These are phyloP conservation scores for Petrolisthes cinctipes DNA, from an alignment of 2,888 invertebrate genomes.

Conservation along the genomic window DNA sequence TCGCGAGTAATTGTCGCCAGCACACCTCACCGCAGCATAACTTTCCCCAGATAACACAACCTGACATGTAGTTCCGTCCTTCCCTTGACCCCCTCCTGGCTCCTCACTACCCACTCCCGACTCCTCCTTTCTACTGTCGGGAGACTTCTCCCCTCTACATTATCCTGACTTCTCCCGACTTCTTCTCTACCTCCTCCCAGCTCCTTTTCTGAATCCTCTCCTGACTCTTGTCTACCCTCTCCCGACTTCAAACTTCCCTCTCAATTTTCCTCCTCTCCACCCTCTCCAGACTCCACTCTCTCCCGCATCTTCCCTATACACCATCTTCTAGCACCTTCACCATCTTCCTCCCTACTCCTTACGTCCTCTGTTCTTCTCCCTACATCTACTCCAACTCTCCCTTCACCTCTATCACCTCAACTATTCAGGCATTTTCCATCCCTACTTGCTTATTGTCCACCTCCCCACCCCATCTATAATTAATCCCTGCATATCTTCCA, in stretches of 20 bases:
- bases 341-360: neutral
- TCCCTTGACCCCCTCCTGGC: neutral
- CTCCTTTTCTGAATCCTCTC: neutral
- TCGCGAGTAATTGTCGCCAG: slow-evolving; percentile 41
- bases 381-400: neutral
- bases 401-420: neutral
- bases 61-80: neutral
- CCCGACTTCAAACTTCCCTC: neutral
- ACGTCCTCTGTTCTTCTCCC: neutral
- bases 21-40: slow-evolving; percentile 41
- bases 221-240: neutral
- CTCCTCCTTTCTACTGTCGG: neutral
- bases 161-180: no score
- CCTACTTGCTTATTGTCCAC: no score
- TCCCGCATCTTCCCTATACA: neutral
- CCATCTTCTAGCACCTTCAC: neutral
- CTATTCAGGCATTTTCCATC: neutral
- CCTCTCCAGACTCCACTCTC: neutral
- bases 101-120: neutral
- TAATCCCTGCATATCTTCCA: neutral
- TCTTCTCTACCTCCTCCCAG: no score
- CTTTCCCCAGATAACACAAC: slow-evolving; percentile 25
- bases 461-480: neutral
- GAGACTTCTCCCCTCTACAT: no score
- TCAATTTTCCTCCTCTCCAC: neutral